These are phyloP conservation scores for Reticulitermes lucifugus DNA, from an alignment of 2,888 invertebrate genomes.

Conservation along the genomic window DNA sequence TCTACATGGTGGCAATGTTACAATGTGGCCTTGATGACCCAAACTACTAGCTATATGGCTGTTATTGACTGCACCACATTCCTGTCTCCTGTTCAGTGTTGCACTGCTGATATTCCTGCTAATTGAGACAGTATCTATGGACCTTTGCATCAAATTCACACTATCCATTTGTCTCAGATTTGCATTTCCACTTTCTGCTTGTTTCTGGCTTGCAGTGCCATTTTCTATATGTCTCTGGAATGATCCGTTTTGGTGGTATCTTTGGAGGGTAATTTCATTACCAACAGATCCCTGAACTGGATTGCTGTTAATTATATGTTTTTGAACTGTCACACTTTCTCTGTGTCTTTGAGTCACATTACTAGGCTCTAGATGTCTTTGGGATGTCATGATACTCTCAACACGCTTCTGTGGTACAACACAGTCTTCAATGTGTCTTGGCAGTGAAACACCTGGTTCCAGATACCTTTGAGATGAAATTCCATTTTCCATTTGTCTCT, in stretches of 20 bases:
- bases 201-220: conserved; percentile 27
- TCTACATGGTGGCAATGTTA: conserved; percentile 28
- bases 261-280: conserved; percentile 22
- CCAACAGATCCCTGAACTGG: too few relatives aligned
- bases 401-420: conserved; percentile 19
- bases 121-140: not conserved
- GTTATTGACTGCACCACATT: not conserved
- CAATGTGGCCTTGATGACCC: conserved; percentile 7
- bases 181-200: not conserved
- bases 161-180: not conserved
- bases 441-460: conserved; percentile 36
- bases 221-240: conserved; percentile 38
- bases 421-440: conserved; percentile 31
- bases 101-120: not conserved
- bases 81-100: conserved; percentile 7
- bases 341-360: conserved; percentile 32
- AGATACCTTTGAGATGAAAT: conserved; percentile 41
- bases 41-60: not conserved
- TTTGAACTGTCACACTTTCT: conserved; percentile 12
- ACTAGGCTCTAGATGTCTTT: conserved; percentile 30
- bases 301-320: not conserved
- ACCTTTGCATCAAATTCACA: not conserved
- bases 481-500: conserved; percentile 39
- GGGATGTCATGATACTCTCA: conserved; percentile 28
- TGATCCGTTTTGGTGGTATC: conserved; percentile 34